phyloP scores from a whole-genome alignment of 2,113 vertebrate species.

The Hiodon tergisus region DNA sequence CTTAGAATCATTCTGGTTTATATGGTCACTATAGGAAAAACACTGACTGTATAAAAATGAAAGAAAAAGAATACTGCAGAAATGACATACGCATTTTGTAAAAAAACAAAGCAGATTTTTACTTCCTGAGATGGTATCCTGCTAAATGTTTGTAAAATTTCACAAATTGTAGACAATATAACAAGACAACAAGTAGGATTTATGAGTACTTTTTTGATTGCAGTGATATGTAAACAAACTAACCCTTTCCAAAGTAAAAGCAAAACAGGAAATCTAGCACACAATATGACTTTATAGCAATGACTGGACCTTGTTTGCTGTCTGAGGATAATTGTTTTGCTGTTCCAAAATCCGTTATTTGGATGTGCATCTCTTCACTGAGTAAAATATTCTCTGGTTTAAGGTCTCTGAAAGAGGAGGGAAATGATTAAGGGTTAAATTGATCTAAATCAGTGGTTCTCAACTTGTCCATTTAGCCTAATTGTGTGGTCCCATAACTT shows the following conservation, averaged over 20 bases:
- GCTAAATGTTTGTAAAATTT: too few species aligned
- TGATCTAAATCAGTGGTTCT: too few species aligned
- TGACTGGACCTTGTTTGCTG: slow-evolving; percentile 80
- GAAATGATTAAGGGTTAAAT: not conserved
- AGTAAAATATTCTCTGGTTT: slow-evolving; percentile 98
- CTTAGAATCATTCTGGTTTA: too few species aligned
- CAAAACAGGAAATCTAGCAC: not conserved
- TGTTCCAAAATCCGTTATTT: slow-evolving; percentile 98
- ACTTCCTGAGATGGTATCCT: too few species aligned
- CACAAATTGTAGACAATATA: not conserved
- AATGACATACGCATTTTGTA: not conserved
- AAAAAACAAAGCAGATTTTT: not conserved
- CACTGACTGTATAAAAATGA: not conserved
- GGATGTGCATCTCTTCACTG: slow-evolving; percentile 98
- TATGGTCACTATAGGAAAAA: too few species aligned
- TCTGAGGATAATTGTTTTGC: slow-evolving; percentile 94
- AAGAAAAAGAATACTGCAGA: not conserved
- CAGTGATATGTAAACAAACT: not conserved
- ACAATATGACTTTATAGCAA: not conserved
- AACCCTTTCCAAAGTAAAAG: not conserved
- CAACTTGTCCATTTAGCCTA: too few species aligned
- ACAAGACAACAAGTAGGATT: too few species aligned
- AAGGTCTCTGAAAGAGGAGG: slow-evolving; percentile 76
- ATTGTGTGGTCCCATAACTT: too few species aligned
- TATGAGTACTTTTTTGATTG: not conserved